phyloP scores from a whole-genome alignment of 2,113 vertebrate genomes.

The Thermophis baileyi region DNA sequence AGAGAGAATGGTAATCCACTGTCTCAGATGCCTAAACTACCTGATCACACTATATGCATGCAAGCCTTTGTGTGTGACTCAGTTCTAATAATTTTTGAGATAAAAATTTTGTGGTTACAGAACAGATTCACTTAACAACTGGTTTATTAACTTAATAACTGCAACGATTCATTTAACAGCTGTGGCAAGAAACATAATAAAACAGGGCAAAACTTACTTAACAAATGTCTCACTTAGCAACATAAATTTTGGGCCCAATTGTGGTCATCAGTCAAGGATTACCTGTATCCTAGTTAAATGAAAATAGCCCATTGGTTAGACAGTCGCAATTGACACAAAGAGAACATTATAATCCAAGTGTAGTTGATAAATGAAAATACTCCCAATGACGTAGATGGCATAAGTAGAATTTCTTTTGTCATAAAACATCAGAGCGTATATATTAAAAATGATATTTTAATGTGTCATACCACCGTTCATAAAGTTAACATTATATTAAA shows the following conservation, averaged over 20 bases:
- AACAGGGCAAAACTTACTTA: background rate
- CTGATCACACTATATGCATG: background rate
- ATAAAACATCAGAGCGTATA: slow-evolving; percentile 11
- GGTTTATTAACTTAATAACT: background rate
- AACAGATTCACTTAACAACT: background rate
- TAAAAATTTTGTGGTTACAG: background rate
- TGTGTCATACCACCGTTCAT: background rate
- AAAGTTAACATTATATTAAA: background rate
- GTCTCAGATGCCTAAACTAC: background rate
- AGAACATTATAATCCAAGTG: background rate
- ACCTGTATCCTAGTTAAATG: background rate
- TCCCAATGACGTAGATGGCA: slow-evolving; percentile 1
- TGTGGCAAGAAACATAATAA: background rate
- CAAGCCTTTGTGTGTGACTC: background rate
- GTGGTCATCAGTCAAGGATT: background rate
- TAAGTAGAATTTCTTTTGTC: background rate
- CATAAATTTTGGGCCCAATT: background rate
- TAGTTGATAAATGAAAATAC: slow-evolving; percentile 13
- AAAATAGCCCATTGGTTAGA: background rate
- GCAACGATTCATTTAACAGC: background rate
- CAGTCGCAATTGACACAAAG: background rate
- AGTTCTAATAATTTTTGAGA: background rate
- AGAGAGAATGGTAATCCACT: background rate
- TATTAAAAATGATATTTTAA: background rate
- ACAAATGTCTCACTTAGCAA: background rate